Percentiles rank a stretch among this genome's conserved stretches.
Conservation (phyloP, 2,113 vertebrate genomes). For the Maylandia zebra region DNA sequence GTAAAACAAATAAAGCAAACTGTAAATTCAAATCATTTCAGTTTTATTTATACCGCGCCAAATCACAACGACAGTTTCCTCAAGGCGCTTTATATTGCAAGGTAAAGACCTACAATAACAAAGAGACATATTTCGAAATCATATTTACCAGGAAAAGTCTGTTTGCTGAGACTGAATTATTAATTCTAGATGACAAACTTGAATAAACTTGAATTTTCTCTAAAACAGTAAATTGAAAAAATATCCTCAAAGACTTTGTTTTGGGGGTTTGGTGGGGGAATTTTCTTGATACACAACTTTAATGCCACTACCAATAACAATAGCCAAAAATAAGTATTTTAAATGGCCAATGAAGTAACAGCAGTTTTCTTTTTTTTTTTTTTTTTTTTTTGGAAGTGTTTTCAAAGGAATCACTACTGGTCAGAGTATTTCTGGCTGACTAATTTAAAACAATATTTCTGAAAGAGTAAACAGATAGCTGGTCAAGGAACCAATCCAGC, state of each 20-base stretch:
- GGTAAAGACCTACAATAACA: not conserved
- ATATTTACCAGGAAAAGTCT: not conserved
- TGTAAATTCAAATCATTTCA: not conserved
- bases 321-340: not conserved
- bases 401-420: not conserved
- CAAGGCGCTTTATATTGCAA: not conserved
- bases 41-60: not conserved
- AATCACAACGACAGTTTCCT: not conserved
- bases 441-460: not conserved
- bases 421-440: not conserved
- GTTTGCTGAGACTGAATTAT: not conserved
- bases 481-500: not conserved
- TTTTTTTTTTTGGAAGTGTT: no score
- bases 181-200: not conserved
- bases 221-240: not conserved
- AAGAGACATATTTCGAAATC: not conserved
- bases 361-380: not conserved
- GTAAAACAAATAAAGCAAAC: not conserved
- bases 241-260: not conserved
- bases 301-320: not conserved
- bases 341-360: not conserved
- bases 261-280: not conserved
- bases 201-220: not conserved
- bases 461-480: not conserved
- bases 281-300: not conserved